A percentile compares a stretch with the other conserved stretches of the same genome.
These are phyloP conservation scores for Parazoanthus swiftii DNA, from an alignment of 92 coral and sea anemone genomes.

Conservation along the genomic window DNA sequence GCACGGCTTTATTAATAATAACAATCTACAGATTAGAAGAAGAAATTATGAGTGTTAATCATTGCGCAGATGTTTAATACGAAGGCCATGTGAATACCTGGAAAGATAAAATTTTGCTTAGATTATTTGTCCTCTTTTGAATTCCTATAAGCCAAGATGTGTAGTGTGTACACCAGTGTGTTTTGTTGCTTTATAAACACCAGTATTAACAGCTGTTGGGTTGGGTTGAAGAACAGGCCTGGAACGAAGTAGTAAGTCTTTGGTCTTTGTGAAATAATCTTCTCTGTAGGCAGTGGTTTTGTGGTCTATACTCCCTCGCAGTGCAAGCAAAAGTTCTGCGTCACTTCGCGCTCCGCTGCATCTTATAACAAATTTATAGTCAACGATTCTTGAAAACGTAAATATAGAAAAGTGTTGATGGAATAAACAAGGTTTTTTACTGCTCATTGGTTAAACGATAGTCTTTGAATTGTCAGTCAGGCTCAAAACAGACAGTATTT, in stretches of 20 bases:
- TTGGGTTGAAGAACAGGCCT: neutral
- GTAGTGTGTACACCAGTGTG: neutral
- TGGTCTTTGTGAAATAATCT: slow-evolving; percentile 14
- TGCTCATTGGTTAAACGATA: too few species aligned
- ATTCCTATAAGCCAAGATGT: slow-evolving; percentile 23
- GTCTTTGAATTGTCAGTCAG: too few species aligned
- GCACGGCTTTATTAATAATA: neutral
- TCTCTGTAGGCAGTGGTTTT: slow-evolving; percentile 16
- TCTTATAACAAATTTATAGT: neutral
- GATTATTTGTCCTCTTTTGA: neutral
- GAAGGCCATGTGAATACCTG: slow-evolving; percentile 1
- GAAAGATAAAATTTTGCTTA: slow-evolving; percentile 6
- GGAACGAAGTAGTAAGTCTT: neutral
- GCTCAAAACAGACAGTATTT: too few species aligned
- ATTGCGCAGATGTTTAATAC: slow-evolving; percentile 31
- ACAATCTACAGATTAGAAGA: slow-evolving; percentile 26
- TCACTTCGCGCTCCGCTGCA: neutral
- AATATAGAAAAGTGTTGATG: too few species aligned
- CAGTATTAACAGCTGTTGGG: slow-evolving; percentile 18
- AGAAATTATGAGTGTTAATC: slow-evolving; percentile 1
- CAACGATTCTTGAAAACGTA: neutral
- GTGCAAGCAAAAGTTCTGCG: neutral
- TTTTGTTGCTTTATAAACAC: neutral
- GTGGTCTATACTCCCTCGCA: slow-evolving; percentile 10
- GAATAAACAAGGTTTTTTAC: too few species aligned